Conservation (phyloP, 37 sponge, comb jelly and placozoan species). For the Chondrosia reniformis region DNA sequence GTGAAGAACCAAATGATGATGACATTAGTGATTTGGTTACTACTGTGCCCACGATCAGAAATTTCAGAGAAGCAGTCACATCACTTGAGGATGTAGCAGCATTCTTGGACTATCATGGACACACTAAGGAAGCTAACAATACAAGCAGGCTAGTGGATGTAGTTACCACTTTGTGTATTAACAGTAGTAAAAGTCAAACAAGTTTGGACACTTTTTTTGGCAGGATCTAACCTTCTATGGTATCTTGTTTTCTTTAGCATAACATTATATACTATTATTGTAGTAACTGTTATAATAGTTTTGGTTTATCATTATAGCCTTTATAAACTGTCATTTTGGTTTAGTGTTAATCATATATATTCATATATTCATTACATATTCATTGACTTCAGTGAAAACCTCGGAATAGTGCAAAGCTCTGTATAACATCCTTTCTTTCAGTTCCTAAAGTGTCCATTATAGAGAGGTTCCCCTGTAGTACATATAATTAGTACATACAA, state of each 20-base stretch:
- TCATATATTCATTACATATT: neutral
- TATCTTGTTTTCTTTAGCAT: neutral
- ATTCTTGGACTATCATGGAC: slow-evolving; percentile 3
- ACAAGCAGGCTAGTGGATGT: slow-evolving; percentile 8
- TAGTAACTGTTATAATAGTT: neutral
- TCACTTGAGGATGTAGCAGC: slow-evolving; percentile 7
- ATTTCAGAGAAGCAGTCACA: neutral
- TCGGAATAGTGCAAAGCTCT: slow-evolving; percentile 12
- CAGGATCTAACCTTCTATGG: neutral
- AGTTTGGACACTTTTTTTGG: neutral
- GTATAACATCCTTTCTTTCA: neutral
- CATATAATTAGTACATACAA: too few species aligned
- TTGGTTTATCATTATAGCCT: neutral
- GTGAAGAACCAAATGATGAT: slow-evolving; percentile 9
- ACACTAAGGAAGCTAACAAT: slow-evolving; percentile 6
- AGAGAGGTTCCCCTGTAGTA: slow-evolving; percentile 19
- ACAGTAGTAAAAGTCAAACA: slow-evolving; percentile 1
- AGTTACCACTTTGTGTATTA: slow-evolving; percentile 10
- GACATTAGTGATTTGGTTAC: neutral
- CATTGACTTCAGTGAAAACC: neutral
- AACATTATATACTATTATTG: neutral
- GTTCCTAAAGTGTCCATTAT: slow-evolving; percentile 12
- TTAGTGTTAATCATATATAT: slow-evolving; percentile 1
- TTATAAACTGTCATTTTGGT: neutral
- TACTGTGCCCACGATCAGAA: neutral